Conservation (phyloP, 2,113 vertebrate genomes). For the Erpornis zantholeuca region DNA sequence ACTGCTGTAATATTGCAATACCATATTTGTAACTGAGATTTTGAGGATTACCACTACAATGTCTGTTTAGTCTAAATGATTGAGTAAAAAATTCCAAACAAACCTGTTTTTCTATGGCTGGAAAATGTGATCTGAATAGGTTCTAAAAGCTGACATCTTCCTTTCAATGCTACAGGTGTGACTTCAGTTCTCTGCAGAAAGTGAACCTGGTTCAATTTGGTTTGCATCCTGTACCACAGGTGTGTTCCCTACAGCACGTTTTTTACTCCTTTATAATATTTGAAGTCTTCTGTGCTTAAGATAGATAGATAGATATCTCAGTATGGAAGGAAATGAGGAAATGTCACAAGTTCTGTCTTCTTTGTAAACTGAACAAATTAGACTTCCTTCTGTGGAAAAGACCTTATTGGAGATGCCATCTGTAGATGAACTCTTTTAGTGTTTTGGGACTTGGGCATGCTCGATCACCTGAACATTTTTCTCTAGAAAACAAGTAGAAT, state of each 20-base stretch:
- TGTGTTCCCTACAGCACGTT: conserved; percentile 41
- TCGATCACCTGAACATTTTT: neutral
- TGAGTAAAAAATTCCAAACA: neutral
- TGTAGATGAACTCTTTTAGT: neutral
- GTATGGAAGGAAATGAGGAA: neutral
- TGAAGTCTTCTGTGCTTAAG: neutral
- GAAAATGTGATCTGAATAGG: neutral
- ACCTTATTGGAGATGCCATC: neutral
- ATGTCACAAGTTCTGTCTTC: neutral
- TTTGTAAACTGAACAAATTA: neutral
- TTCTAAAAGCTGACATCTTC: neutral
- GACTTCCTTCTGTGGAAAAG: neutral
- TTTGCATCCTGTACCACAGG: conserved; percentile 18
- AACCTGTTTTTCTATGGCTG: neutral
- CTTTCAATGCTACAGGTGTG: conserved; percentile 15
- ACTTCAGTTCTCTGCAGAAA: neutral
- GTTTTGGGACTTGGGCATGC: neutral
- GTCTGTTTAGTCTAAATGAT: neutral
- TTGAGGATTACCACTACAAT: neutral
- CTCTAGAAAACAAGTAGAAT: neutral
- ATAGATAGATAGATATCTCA: neutral
- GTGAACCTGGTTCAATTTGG: neutral
- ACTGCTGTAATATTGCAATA: neutral
- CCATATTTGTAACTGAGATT: neutral
- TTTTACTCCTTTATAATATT: neutral